Evolutionary conservation across 2,113 vertebrate genomes (phyloP).

Genomic region (Balaeniceps rex): DNA sequence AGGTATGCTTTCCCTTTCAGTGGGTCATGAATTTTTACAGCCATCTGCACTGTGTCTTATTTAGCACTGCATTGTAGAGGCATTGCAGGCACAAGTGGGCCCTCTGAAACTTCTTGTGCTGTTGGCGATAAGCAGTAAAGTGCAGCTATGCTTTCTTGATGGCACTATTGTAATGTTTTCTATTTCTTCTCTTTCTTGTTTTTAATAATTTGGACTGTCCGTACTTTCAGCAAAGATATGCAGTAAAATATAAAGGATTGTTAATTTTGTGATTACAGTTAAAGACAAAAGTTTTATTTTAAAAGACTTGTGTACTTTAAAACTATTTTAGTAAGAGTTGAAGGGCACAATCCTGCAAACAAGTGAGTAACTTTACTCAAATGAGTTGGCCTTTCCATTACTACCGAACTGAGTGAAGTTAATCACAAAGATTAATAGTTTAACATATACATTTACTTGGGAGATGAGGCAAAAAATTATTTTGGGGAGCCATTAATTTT

Average conservation of each 20-base stretch:
- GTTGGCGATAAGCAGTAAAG: neutral
- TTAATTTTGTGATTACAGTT: neutral
- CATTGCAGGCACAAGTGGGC: neutral
- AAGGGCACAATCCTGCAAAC: neutral
- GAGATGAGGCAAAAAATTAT: neutral
- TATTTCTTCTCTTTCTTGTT: neutral
- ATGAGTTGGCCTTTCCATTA: neutral
- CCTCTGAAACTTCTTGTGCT: conserved; percentile 6
- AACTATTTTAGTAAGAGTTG: neutral
- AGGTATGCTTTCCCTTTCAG: conserved; percentile 19
- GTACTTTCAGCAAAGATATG: neutral
- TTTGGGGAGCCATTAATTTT: neutral
- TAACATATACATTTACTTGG: neutral
- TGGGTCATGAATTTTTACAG: conserved; percentile 63
- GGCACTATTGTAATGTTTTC: neutral
- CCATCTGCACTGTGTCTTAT: conserved; percentile 14
- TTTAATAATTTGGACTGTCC: neutral
- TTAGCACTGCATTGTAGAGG: conserved; percentile 10
- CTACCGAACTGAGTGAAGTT: neutral
- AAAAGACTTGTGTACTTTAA: neutral
- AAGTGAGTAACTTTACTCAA: neutral
- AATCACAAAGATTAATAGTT: neutral
- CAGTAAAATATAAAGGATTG: neutral
- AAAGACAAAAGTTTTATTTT: neutral
- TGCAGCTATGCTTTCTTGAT: neutral